These are phyloP conservation scores for Thalassoma bifasciatum DNA, from an alignment of 2,113 vertebrate species.

Conservation along the genomic window DNA sequence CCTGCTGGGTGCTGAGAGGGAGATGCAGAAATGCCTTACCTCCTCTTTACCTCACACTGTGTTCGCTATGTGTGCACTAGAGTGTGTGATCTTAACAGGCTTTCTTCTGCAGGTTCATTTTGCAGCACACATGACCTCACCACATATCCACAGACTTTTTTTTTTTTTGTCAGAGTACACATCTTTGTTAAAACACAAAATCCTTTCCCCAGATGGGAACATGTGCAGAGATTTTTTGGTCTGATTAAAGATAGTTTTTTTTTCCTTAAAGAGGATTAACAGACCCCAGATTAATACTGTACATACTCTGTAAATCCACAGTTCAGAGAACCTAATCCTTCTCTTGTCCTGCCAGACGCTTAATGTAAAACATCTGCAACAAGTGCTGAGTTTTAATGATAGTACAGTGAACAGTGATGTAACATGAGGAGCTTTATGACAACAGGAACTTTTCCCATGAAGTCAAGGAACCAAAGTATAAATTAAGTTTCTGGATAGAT, in stretches of 20 bases:
- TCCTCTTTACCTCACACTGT: neutral
- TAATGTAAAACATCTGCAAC: neutral
- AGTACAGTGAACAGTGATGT: no score
- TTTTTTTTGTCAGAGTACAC: no score
- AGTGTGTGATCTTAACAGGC: neutral
- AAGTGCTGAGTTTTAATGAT: neutral
- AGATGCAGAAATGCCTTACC: neutral
- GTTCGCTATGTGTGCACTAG: neutral
- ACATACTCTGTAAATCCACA: neutral
- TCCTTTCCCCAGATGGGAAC: neutral
- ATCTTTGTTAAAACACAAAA: neutral
- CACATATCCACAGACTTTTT: no score
- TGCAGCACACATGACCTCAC: neutral
- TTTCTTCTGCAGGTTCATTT: no score
- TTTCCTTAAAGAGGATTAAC: neutral
- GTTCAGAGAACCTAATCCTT: neutral
- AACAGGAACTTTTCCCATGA: no score
- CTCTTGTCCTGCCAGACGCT: neutral
- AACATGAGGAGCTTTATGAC: no score
- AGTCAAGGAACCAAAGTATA: no score
- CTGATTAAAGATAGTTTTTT: neutral
- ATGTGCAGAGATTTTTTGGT: no score
- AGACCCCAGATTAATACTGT: neutral
- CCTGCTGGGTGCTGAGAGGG: neutral
- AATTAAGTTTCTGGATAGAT: no score